These are phyloP conservation scores for Trematomus bernacchii DNA, from an alignment of 2,797 vertebrate genomes.

Conservation along the genomic window DNA sequence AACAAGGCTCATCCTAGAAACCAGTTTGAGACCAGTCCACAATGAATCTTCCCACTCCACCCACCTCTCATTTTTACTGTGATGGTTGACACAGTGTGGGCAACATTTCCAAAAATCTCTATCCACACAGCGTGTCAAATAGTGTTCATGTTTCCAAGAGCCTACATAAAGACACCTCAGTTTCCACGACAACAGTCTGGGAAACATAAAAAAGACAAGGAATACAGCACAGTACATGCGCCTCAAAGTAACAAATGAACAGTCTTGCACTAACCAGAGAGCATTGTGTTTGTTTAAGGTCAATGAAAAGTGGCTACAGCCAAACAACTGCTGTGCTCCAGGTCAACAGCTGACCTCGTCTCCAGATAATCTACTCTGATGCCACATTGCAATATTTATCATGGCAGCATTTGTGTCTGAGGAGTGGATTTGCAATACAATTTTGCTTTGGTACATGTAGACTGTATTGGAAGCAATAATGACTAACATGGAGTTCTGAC, in stretches of 20 bases:
- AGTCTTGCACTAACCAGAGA: constrained; percentile 32
- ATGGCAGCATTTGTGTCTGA: background rate
- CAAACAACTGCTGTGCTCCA: constrained; percentile 22
- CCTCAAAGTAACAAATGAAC: constrained; percentile 38
- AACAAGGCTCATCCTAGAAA: constrained; percentile 43
- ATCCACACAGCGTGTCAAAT: constrained; percentile 69
- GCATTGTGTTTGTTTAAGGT: constrained; percentile 36
- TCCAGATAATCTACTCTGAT: constrained; percentile 30
- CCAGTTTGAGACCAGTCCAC: constrained; percentile 66
- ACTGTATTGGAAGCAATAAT: constrained; percentile 6
- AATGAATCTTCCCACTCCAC: constrained; percentile 76
- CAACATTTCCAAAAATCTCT: constrained; percentile 69
- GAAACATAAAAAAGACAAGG: constrained; percentile 47
- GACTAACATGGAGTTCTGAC: background rate
- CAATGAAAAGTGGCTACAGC: constrained; percentile 34
- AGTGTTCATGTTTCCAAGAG: constrained; percentile 73
- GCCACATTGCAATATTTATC: constrained; percentile 14
- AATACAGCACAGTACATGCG: constrained; percentile 33
- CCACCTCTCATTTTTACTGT: constrained; percentile 75
- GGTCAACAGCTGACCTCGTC: constrained; percentile 17
- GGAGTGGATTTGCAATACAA: constrained; percentile 10
- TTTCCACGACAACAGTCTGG: constrained; percentile 84
- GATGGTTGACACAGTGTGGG: constrained; percentile 74
- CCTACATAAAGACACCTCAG: constrained; percentile 79
- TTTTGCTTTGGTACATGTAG: background rate